A percentile compares a stretch with the other conserved stretches of the same genome.
Evolutionary conservation across 2,797 vertebrate species (phyloP).

Genomic region (Echeneis naucrates): DNA sequence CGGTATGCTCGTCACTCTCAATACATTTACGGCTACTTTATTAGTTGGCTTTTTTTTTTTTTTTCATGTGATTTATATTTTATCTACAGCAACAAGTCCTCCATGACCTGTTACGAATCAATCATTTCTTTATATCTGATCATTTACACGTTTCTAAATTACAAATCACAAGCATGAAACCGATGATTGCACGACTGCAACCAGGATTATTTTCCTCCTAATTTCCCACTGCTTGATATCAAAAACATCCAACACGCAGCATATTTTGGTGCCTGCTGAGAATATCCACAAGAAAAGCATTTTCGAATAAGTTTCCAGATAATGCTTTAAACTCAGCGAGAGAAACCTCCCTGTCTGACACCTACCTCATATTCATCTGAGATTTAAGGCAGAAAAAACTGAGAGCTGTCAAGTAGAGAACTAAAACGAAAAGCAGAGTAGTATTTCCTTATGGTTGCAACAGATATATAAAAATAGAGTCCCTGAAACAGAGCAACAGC

Average conservation of each 20-base stretch:
- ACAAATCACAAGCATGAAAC: background rate
- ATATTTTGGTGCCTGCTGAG: constrained; percentile 14
- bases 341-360: background rate
- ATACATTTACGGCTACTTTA: background rate
- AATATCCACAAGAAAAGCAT: constrained; percentile 8
- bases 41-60: background rate
- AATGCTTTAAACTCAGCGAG: background rate
- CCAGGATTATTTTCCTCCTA: background rate
- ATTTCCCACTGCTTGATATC: constrained; percentile 21
- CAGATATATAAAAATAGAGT: background rate
- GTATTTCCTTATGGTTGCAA: constrained; percentile 6
- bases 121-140: no score
- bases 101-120: background rate
- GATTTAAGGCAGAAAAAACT: constrained; percentile 10
- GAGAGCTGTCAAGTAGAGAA: background rate
- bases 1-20: constrained; percentile 57
- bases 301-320: background rate
- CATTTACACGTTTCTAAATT: background rate
- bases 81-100: background rate
- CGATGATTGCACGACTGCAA: background rate
- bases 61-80: background rate
- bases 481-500: constrained; percentile 5
- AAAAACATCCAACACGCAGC: constrained; percentile 14
- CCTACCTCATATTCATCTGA: background rate
- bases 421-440: background rate